Conservation (phyloP, 2,888 invertebrate genomes). For the Cosmia trapezina region DNA sequence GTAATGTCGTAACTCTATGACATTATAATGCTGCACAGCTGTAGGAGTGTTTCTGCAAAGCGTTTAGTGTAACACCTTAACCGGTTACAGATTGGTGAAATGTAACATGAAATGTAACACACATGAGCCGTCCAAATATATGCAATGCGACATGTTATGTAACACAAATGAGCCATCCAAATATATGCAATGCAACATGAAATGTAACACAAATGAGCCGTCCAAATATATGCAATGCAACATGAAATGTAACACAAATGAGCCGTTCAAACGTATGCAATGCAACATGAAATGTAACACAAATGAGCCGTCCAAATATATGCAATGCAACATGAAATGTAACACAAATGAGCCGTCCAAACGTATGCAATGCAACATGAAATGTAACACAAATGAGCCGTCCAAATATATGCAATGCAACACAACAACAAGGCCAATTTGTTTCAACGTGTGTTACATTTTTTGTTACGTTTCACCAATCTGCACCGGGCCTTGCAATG, state of each 20-base stretch:
- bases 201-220: not conserved
- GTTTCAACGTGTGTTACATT: not conserved
- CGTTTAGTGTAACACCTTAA: not conserved
- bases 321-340: too few relatives aligned
- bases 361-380: too few relatives aligned
- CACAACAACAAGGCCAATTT: too few relatives aligned
- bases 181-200: not conserved
- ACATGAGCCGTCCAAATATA: too few relatives aligned
- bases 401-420: not conserved
- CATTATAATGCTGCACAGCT: not conserved
- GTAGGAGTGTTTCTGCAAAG: not conserved
- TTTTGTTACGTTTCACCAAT: not conserved
- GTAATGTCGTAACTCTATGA: not conserved
- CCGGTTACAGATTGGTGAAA: not conserved
- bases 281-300: too few relatives aligned
- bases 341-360: too few relatives aligned
- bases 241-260: not conserved
- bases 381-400: not conserved
- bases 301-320: too few relatives aligned
- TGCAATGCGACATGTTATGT: too few relatives aligned
- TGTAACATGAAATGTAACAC: too few relatives aligned
- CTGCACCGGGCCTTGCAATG: too few relatives aligned
- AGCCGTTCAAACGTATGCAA: not conserved
- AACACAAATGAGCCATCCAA: not conserved
- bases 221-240: not conserved